Evolutionary conservation across 1,140 invertebrate species (phyloP), one percentile per base, ranked within the genome.

Genomic region (Pseudachorutes palmiensis): DNA sequence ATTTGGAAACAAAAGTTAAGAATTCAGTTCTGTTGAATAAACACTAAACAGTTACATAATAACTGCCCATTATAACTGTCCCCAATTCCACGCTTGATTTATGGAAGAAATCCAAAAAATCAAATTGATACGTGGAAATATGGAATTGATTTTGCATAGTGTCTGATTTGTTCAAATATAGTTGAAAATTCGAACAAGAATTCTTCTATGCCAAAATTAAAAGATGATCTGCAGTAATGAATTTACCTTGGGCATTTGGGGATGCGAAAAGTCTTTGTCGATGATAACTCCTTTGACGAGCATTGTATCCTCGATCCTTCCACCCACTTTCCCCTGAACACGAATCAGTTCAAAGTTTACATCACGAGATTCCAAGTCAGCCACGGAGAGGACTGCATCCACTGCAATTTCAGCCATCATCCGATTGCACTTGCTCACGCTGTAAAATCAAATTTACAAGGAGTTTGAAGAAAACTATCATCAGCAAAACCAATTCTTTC

Each of bases 271-370:
- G 69, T 97, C 96, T 81, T 99, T 99, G 77, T 99, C 97, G 24
- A 99, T 86, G 69, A 99, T 88, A 2, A 99, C 97, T 65, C 97
- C 97, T 73, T 89, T 91, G 16, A 99, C 94, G 33, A 99, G 80
- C 82, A 95, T 87, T 0, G 96, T 95, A 79, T 99, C 97, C 81
- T 99, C 97, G 77, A 99, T 84, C 69, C 89, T 86, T 5, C 97
- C 97, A 63, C 97, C 97, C 29, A 97, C 94, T 84, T 99, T 99
- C 1, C 93, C 94, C 79, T 98, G 93, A 49, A 99, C 88, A 81
- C 99, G 99, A 76, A 99, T 99, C 62, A 99, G 81, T 78, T 99
- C 97, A 82, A 99, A 99, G 79, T 99, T 98, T 0, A 99, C 97
- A 82, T 99, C 97, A 66, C 87, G 86, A 60, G 91, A 88, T 73